Conservation (phyloP, 2,113 vertebrate species). For the Pardalotus punctatus region DNA sequence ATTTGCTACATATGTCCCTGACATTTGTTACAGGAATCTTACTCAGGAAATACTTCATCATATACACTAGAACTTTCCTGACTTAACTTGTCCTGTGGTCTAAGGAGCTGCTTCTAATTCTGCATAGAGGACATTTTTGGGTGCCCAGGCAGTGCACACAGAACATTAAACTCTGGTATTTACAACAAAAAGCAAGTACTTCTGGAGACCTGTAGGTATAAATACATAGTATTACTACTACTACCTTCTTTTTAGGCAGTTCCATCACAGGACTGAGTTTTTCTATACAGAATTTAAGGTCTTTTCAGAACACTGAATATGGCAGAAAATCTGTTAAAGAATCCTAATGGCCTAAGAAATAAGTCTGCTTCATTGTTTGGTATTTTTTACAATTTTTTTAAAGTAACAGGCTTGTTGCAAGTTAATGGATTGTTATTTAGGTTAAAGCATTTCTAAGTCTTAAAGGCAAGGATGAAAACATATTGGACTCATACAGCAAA, state of each 20-base stretch:
- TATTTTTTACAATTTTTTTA: background rate
- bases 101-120: background rate
- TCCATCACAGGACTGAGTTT: background rate
- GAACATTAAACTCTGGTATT: background rate
- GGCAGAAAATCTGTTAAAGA: background rate
- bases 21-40: background rate
- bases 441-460: background rate
- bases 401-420: background rate
- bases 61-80: background rate
- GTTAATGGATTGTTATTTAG: background rate
- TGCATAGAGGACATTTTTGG: background rate
- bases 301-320: background rate
- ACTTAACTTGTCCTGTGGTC: background rate
- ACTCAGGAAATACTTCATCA: background rate
- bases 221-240: background rate
- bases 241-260: background rate
- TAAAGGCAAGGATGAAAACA: background rate
- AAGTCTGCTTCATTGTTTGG: background rate
- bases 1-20: rapidly evolving
- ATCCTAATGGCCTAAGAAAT: background rate
- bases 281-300: background rate
- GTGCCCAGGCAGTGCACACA: background rate
- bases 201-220: background rate
- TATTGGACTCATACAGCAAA: background rate
- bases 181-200: background rate